Percentiles rank a stretch among this genome's conserved stretches.
Evolutionary conservation across 2,797 vertebrate species (phyloP).

Genomic region (Anniella stebbinsi): DNA sequence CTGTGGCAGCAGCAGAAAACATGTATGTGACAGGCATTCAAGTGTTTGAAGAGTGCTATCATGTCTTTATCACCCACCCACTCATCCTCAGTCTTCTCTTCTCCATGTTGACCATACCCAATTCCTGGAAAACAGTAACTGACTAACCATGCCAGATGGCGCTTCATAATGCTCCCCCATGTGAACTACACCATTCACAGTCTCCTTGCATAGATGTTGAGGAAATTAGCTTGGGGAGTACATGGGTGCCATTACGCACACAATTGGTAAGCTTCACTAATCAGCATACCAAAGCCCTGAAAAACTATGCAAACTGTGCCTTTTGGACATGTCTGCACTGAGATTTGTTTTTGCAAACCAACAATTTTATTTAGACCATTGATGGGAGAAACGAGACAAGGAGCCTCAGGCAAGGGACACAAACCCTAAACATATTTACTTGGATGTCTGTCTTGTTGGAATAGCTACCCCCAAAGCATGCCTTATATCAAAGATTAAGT

Average conservation of each 20-base stretch:
- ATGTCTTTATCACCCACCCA: neutral
- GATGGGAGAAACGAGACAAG: neutral
- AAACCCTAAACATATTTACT: neutral
- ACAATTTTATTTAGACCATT: neutral
- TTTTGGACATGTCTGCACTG: neutral
- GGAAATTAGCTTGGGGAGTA: neutral
- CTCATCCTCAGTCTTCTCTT: neutral
- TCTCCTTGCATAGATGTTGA: neutral
- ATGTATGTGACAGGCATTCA: neutral
- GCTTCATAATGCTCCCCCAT: neutral
- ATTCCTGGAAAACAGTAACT: neutral
- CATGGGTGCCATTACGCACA: neutral
- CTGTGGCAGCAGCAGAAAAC: neutral
- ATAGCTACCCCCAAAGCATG: neutral
- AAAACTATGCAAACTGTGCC: neutral
- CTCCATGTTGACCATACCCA: neutral
- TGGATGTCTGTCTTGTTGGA: neutral
- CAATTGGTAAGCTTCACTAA: neutral
- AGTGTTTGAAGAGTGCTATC: neutral
- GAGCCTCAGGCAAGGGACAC: neutral
- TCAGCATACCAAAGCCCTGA: neutral
- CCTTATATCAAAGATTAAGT: neutral
- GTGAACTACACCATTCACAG: neutral
- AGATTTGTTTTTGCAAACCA: neutral
- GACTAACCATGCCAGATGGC: neutral